These are phyloP conservation scores for Tylochromis polylepis DNA, from an alignment of 2,113 vertebrate species.

Conservation along the genomic window DNA sequence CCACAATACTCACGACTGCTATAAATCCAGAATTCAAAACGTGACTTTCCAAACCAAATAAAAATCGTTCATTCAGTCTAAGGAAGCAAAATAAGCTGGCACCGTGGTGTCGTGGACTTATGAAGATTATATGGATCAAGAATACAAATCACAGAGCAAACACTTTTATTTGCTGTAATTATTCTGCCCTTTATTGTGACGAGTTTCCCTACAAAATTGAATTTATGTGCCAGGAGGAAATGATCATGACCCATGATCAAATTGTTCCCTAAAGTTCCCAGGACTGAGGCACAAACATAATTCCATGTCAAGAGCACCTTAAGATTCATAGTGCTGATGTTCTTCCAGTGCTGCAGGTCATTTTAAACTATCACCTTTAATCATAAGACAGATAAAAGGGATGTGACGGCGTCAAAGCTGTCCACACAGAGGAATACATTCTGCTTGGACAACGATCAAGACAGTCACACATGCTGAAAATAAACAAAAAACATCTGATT, in stretches of 20 bases:
- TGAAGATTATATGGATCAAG: not conserved
- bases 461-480: not conserved
- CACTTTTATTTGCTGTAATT: not conserved
- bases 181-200: not conserved
- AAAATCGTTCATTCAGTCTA: not conserved
- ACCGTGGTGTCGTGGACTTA: not conserved
- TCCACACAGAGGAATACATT: not conserved
- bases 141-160: not conserved
- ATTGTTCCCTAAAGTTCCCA: not conserved
- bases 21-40: not conserved
- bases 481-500: slow-evolving; percentile 10
- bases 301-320: slow-evolving; percentile 6
- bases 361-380: slow-evolving; percentile 2
- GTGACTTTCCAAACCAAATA: not conserved
- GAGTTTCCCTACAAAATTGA: not conserved
- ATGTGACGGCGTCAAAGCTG: not conserved
- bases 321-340: slow-evolving; percentile 4
- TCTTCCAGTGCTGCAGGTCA: not conserved
- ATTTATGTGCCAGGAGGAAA: not conserved
- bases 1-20: not conserved
- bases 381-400: not conserved
- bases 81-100: not conserved
- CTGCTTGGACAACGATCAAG: not conserved
- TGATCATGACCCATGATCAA: not conserved
- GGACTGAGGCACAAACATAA: not conserved